phyloP scores from a whole-genome alignment of 2,797 vertebrate species.

The Schizopygopsis malacanthus region DNA sequence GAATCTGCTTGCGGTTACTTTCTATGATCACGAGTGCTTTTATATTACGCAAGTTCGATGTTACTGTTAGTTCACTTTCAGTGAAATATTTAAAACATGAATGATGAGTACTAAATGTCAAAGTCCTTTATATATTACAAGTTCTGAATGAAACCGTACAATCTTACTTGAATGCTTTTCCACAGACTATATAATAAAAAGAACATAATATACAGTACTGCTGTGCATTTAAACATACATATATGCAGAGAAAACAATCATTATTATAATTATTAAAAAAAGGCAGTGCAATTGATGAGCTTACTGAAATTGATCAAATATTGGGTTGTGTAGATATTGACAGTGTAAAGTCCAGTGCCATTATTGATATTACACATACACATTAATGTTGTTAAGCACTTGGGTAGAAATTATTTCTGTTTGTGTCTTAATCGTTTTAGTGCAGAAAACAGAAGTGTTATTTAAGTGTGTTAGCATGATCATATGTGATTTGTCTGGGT shows the following conservation, averaged over 20 bases:
- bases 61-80: not conserved
- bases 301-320: not conserved
- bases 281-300: not conserved
- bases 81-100: not conserved
- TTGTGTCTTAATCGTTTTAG: not conserved
- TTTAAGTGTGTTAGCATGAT: not conserved
- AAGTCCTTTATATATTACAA: not conserved
- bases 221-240: no score
- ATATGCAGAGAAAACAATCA: not conserved
- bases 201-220: no score
- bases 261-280: not conserved
- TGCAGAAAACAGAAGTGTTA: not conserved
- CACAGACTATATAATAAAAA: no score
- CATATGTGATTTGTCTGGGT: not conserved
- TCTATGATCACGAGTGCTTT: not conserved
- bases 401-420: not conserved
- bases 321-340: not conserved
- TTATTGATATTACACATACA: slow-evolving; percentile 5
- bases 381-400: slow-evolving; percentile 5
- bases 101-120: not conserved
- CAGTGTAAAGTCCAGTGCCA: not conserved
- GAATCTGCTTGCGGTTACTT: not conserved
- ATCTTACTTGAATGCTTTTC: not conserved
- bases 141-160: not conserved
- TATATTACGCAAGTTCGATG: not conserved